Base-by-base conservation (phyloP, 30 jellyfish, hydroid and myxozoan genomes). In the Haliclystus octoradiatus region DNA sequence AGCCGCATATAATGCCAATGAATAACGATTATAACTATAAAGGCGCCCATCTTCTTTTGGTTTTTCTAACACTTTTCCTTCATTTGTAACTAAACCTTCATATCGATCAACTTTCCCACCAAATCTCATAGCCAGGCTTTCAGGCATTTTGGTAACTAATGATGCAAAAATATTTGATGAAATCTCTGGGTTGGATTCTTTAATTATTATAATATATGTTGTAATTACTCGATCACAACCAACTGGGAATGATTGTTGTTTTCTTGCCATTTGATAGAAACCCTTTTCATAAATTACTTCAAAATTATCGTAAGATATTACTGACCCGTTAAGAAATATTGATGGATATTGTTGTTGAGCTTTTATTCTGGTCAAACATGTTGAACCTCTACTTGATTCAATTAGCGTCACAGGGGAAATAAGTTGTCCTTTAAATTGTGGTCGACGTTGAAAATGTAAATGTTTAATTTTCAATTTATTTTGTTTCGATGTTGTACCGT, bases 51-150 rank as follows among this genome's bases (percentile, higher is more conserved):
- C 19, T 15, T 64, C 31, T 7, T 3, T 29, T 22, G 64, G 24
- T 5, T 64, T 64, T 25, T 25, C 24, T 9, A 9, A 19, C 3
- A 25, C 24, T 7, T 57, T n/a, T 24, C 73, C 73, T n/a, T 64
- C 64, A 31, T 13, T 64, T 5, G 26, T 29, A 3, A 64, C 31
- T 12, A 22, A 29, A 13, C 31, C 73, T 24, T 64, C 73, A 64
- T 64, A 64, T 5, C 26, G 64, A 22, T 31, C 73, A 29, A 22
- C 12, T 29, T 64, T 64, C 3, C 73, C 73, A 22, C 73, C 73
- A 29, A 64, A 64, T 31, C 73, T 25, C 26, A 13, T 26, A 22
- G 73, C 73, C 19, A 64, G 31, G 5, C 52, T 15, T 23, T 5
- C 19, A n/a, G 31, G 24, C 19, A 22, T n/a, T 26, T 64, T 25